Base-by-base conservation (phyloP, 2,113 vertebrate genomes). In the Suncus etruscus region DNA sequence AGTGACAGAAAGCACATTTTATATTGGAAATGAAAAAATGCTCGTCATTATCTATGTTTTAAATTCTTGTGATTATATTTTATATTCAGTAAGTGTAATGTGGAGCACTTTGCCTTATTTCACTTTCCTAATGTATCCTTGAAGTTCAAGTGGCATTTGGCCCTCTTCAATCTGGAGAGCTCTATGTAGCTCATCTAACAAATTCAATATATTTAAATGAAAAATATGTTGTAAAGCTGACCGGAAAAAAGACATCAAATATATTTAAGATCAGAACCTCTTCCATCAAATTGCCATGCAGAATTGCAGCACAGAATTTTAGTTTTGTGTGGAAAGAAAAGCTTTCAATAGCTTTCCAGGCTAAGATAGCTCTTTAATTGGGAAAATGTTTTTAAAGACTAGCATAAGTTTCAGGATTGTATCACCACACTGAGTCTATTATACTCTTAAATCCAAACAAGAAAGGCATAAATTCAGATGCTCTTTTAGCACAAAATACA, bases 181-280 rank as follows among this genome's bases (percentile, higher is more conserved):
- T 83, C 65, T 89, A 32, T 48, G 50, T 65, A 83, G 61, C 48
- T 84, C 18, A 9, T 85, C 51, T 79, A 86, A 93, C 78, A 50
- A 94, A 87, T 83, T 50, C 65, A 88, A 16, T 69, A 18, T 85
- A 92, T 94, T 95, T 88, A 93, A 90, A 89, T 94, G 47, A 91
- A 95, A 39, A 94, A 76, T 90, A 82, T 84, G 18, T 87, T 79
- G 75, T 70, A 87, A 72, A 94, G 70, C 72, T 24, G 24, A 89
- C 31, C 14, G 45, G 11, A 27, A 78, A 93, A 91, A 92, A 73
- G 31, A 72, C 45, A 85, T 90, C 66, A 93, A 88, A 31, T 87
- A 8, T 75, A 51, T 91, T 86, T 51, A 90, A 82, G 45, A 27
- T 78, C 51, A 50, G 39, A 92, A 84, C 15, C 47, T 91, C 39